Evolutionary conservation across 2,113 vertebrate genomes (phyloP).

Genomic region (Tretioscincus oriximinensis): DNA sequence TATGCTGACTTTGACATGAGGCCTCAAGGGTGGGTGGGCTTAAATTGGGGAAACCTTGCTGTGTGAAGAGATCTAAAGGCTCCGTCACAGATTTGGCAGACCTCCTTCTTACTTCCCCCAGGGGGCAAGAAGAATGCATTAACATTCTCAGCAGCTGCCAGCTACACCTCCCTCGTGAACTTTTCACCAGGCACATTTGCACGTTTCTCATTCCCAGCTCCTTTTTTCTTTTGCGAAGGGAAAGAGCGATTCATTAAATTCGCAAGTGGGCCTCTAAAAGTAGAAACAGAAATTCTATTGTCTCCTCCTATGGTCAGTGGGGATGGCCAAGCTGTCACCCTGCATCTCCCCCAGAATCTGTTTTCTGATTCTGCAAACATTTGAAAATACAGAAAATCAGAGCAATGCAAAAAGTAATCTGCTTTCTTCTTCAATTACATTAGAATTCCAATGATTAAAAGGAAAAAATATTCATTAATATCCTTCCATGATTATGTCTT

Average conservation of each 20-base stretch:
- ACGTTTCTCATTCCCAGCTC: slow-evolving; percentile 6
- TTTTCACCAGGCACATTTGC: slow-evolving; percentile 30
- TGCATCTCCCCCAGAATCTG: neutral
- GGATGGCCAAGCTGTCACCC: neutral
- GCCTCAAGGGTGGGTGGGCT: slow-evolving; percentile 40
- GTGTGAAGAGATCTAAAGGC: slow-evolving; percentile 36
- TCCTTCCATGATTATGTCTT: too few relatives aligned
- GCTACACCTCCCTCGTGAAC: slow-evolving; percentile 45
- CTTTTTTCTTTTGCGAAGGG: neutral
- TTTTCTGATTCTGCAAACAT: neutral
- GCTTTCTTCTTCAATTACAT: neutral
- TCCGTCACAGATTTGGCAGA: slow-evolving; percentile 40
- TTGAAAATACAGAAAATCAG: neutral
- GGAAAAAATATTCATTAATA: neutral
- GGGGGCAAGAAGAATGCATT: slow-evolving; percentile 46
- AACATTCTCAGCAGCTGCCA: slow-evolving; percentile 32
- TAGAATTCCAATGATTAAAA: neutral
- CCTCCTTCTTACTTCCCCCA: slow-evolving; percentile 33
- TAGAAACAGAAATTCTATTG: slow-evolving; percentile 35
- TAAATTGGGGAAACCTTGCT: slow-evolving; percentile 24
- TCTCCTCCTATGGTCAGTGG: neutral
- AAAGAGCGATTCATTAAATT: slow-evolving; percentile 13
- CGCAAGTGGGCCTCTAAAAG: slow-evolving; percentile 43
- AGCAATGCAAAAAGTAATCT: neutral
- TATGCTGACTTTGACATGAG: slow-evolving; percentile 41